phyloP scores from a whole-genome alignment of 2,888 invertebrate species.

The Scotopteryx bipunctaria region DNA sequence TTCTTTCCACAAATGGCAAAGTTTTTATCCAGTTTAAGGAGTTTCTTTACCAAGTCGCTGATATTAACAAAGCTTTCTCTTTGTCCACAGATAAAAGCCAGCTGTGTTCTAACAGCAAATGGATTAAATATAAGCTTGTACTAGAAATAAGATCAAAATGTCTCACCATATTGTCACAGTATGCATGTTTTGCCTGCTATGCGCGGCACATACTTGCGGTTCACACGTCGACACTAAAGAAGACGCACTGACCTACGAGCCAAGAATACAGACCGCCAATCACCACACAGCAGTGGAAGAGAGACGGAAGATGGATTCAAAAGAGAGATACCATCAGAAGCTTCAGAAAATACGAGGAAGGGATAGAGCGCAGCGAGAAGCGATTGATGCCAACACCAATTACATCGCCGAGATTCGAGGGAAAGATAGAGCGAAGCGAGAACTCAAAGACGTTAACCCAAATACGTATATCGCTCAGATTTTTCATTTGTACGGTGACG shows the following conservation, averaged over 20 bases:
- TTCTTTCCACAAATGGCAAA: no score
- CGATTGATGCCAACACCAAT: conserved; percentile 70
- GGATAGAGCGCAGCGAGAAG: conserved; percentile 54
- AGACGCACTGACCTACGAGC: conserved; percentile 51
- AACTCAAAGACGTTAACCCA: conserved; percentile 67
- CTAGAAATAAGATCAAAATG: conserved; percentile 57
- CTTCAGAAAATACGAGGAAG: conserved; percentile 54
- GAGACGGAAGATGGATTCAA: conserved; percentile 47
- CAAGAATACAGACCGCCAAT: conserved; percentile 45
- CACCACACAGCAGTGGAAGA: conserved; percentile 50
- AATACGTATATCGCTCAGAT: conserved; percentile 86
- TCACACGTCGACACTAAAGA: conserved; percentile 84
- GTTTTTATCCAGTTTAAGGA: no score
- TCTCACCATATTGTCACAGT: conserved; percentile 87
- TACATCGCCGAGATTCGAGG: conserved; percentile 85
- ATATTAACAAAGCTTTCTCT: conserved; percentile 16
- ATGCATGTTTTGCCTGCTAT: conserved; percentile 92
- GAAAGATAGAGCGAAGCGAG: conserved; percentile 52
- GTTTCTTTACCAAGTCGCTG: no score
- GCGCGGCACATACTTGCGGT: conserved; percentile 90
- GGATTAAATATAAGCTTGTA: conserved; percentile 48
- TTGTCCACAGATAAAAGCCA: conserved; percentile 52
- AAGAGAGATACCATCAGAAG: conserved; percentile 57
- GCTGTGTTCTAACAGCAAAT: conserved; percentile 37
- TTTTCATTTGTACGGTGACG: conserved; percentile 83